Conservation (phyloP, 2,888 invertebrate species). For the Ariolimax columbianus region DNA sequence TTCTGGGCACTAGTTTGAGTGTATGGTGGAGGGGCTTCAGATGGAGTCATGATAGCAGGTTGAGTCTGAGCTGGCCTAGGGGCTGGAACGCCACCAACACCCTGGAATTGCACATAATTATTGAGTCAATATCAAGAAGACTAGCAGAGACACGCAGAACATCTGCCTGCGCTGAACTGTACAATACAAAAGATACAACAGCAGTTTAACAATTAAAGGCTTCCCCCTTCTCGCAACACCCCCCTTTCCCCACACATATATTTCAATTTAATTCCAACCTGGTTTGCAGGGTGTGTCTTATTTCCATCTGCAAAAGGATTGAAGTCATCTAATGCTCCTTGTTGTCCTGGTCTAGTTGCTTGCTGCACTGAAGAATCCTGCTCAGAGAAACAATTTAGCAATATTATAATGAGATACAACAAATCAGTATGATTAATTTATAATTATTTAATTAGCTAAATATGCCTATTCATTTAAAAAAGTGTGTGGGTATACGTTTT, state of each 20-base stretch:
- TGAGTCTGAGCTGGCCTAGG: slow-evolving; percentile 80
- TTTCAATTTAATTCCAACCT: slow-evolving; percentile 15
- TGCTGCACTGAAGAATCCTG: slow-evolving; percentile 97
- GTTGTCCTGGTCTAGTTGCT: slow-evolving; percentile 87
- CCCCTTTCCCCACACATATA: neutral
- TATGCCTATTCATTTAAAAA: too few species aligned
- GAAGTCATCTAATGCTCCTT: slow-evolving; percentile 90
- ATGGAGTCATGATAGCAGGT: slow-evolving; percentile 90
- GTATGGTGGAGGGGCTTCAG: slow-evolving; percentile 82
- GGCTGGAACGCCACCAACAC: slow-evolving; percentile 76
- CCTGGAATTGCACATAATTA: neutral
- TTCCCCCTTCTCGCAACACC: too few species aligned
- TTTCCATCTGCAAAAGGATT: slow-evolving; percentile 91
- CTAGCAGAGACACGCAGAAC: too few species aligned
- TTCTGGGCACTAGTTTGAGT: slow-evolving; percentile 82
- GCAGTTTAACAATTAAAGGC: too few species aligned
- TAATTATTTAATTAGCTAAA: too few species aligned
- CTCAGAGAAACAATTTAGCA: neutral
- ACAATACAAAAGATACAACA: too few species aligned
- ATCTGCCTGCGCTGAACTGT: too few species aligned
- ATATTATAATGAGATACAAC: neutral
- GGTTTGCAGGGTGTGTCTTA: slow-evolving; percentile 77
- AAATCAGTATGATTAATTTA: too few species aligned
- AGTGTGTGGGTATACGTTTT: too few species aligned
- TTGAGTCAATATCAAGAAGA: neutral